A percentile compares a stretch with the other conserved stretches of the same genome.
These are phyloP conservation scores for Ophthalmolycus amberensis DNA, from an alignment of 2,113 vertebrate species.

Conservation along the genomic window DNA sequence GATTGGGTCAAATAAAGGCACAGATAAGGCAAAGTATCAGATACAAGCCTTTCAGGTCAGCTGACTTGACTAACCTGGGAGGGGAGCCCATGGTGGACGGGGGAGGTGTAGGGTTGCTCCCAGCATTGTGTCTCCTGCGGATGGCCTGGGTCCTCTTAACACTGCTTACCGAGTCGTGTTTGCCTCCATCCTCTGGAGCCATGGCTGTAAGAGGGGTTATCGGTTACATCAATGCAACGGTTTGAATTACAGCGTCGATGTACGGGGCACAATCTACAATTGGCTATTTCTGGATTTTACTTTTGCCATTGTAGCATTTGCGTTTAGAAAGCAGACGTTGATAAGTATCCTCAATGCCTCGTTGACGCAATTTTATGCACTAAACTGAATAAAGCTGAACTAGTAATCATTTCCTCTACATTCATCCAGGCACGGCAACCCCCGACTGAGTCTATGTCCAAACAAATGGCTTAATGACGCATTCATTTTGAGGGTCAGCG, in stretches of 20 bases:
- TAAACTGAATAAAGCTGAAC: not conserved
- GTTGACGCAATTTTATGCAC: not conserved
- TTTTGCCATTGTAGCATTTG: not conserved
- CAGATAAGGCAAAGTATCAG: not conserved
- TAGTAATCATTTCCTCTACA: not conserved
- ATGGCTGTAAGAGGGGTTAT: slow-evolving; percentile 67
- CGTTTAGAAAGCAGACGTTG: not conserved
- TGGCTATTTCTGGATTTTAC: not conserved
- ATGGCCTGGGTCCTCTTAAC: slow-evolving; percentile 91
- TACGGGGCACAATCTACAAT: not conserved
- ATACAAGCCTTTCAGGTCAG: not conserved
- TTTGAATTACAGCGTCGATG: slow-evolving; percentile 29
- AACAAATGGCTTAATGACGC: not conserved
- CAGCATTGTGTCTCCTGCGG: slow-evolving; percentile 90
- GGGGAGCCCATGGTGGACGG: slow-evolving; percentile 93
- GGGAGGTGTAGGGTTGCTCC: slow-evolving; percentile 92
- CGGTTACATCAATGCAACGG: slow-evolving; percentile 18
- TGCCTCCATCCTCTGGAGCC: slow-evolving; percentile 81
- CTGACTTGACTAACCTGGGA: slow-evolving; percentile 82
- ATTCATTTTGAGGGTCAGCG: not conserved
- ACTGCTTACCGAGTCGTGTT: slow-evolving; percentile 86
- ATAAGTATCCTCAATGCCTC: not conserved
- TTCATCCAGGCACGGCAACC: not conserved
- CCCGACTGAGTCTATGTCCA: not conserved
- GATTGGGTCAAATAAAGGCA: not conserved